Percentiles rank a stretch among this genome's conserved stretches.
Conservation (phyloP, 2,888 invertebrate species). For the Halictus ligatus region DNA sequence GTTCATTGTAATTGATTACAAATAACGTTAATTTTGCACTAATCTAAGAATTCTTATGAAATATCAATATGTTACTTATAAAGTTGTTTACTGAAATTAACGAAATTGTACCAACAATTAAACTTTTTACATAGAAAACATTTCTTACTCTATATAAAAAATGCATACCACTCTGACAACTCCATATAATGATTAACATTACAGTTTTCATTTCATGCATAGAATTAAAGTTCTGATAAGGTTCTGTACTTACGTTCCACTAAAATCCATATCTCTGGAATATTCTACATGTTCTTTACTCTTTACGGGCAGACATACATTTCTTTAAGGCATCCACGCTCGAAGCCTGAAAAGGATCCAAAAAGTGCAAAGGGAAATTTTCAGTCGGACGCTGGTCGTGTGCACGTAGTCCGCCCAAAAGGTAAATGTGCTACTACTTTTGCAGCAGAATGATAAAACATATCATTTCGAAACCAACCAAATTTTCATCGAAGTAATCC, state of each 20-base stretch:
- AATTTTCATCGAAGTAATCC: not conserved
- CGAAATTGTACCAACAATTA: not conserved
- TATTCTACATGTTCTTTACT: not conserved
- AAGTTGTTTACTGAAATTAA: not conserved
- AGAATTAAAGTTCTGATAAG: not conserved
- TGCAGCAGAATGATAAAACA: not conserved
- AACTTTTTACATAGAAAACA: not conserved
- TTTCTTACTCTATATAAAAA: not conserved
- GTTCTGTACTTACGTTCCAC: not conserved
- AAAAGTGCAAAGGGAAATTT: slow-evolving; percentile 26
- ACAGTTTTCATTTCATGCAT: not conserved
- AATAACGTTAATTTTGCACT: not conserved
- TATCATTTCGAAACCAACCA: not conserved
- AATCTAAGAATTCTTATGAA: not conserved
- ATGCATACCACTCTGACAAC: not conserved
- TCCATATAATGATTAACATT: not conserved
- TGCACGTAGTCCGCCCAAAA: not conserved
- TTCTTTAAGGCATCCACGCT: slow-evolving; percentile 23
- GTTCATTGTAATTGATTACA: not conserved
- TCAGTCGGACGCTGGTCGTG: slow-evolving; percentile 12
- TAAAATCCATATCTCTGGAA: not conserved
- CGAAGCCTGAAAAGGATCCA: slow-evolving; percentile 45
- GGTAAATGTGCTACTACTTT: not conserved
- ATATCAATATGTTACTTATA: not conserved
- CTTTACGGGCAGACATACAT: slow-evolving; percentile 9